Conservation (phyloP, 2,888 invertebrate species). For the Diaphora mendica region DNA sequence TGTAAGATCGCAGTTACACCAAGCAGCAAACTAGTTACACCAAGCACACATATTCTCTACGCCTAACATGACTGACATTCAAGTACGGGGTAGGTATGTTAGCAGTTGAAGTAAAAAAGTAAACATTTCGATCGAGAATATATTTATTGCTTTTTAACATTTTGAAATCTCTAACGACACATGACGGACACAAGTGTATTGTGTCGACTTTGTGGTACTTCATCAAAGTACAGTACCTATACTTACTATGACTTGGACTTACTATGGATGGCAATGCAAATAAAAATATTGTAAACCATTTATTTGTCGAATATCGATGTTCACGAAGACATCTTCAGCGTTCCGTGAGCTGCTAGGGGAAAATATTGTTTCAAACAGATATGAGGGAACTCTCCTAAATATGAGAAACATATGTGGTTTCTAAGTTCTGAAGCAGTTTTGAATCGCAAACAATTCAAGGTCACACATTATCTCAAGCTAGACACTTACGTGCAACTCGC, state of each 20-base stretch:
- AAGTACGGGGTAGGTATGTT: background rate
- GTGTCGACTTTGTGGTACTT: too few relatives aligned
- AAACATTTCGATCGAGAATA: background rate
- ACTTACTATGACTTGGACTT: too few relatives aligned
- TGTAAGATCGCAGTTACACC: too few relatives aligned
- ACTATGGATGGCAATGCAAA: background rate
- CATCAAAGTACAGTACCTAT: background rate
- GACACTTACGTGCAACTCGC: conserved; percentile 41
- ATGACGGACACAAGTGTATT: background rate
- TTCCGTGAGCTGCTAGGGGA: background rate
- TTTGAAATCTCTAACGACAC: background rate
- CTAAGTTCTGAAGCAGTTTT: conserved; percentile 24
- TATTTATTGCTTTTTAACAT: background rate
- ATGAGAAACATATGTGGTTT: background rate
- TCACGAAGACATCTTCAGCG: background rate
- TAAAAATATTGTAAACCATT: background rate
- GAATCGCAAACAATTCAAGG: conserved; percentile 54
- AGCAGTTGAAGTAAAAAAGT: background rate
- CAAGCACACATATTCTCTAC: background rate
- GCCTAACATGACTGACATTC: background rate
- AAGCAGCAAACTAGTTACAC: background rate
- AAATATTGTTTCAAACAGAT: background rate
- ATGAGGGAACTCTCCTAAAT: background rate
- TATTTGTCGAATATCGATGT: background rate
- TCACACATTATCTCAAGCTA: conserved; percentile 46